Evolutionary conservation across 2,888 invertebrate species (phyloP).

Genomic region (Carcina quercana): DNA sequence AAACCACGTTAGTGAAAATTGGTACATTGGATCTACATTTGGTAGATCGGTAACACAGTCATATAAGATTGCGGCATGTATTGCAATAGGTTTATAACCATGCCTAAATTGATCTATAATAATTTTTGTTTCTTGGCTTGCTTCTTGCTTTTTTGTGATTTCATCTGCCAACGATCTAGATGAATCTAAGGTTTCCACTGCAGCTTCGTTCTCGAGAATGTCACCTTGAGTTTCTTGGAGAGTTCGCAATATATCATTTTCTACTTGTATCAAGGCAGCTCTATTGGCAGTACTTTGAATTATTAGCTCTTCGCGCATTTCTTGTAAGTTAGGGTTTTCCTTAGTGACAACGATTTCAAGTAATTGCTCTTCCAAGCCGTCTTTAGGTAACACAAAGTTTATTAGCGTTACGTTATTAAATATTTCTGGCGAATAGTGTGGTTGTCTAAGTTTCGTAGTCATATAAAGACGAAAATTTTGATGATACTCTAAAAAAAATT

Average conservation of each 20-base stretch:
- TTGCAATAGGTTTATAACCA: constrained; percentile 85
- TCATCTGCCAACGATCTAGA: constrained; percentile 88
- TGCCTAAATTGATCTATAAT: constrained; percentile 84
- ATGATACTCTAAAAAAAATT: constrained; percentile 85
- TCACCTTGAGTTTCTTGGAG: constrained; percentile 88
- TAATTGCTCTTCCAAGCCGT: constrained; percentile 88
- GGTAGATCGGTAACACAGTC: constrained; percentile 89
- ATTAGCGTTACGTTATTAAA: constrained; percentile 88
- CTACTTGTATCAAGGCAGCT: constrained; percentile 86
- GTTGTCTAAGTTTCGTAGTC: constrained; percentile 88
- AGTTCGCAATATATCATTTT: constrained; percentile 91
- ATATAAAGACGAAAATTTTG: constrained; percentile 85
- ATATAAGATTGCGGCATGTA: constrained; percentile 86
- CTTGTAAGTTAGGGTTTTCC: constrained; percentile 88
- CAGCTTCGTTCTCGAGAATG: constrained; percentile 92
- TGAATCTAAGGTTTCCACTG: constrained; percentile 90
- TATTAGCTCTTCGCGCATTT: constrained; percentile 85
- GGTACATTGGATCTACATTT: constrained; percentile 92
- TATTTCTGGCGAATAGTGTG: constrained; percentile 89
- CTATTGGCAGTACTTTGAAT: constrained; percentile 87
- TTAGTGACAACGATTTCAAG: constrained; percentile 89
- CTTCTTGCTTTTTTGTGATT: constrained; percentile 87
- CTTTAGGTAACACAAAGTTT: constrained; percentile 88
- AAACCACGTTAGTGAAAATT: constrained; percentile 91
- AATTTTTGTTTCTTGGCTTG: constrained; percentile 83